Percentiles rank a stretch among this genome's conserved stretches.
Conservation (phyloP, 2,113 vertebrate species). For the Nymphicus hollandicus region DNA sequence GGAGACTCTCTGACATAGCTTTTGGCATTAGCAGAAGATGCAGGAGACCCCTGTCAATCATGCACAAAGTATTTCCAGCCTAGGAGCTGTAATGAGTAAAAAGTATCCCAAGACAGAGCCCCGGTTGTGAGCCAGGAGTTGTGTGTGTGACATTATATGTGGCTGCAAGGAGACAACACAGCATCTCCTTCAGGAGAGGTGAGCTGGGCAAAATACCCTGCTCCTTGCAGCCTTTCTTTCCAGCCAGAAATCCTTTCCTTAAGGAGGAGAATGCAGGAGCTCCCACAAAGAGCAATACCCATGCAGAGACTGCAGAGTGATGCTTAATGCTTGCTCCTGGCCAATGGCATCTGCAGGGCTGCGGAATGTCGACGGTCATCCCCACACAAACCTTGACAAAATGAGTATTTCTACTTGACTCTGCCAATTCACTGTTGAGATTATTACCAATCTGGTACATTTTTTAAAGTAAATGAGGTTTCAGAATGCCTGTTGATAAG, state of each 20-base stretch:
- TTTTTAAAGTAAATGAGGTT: background rate
- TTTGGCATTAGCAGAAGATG: background rate
- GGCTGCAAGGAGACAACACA: background rate
- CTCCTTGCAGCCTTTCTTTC: background rate
- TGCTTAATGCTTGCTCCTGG: background rate
- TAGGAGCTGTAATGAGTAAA: background rate
- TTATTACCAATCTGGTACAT: background rate
- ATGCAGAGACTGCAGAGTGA: fast-evolving
- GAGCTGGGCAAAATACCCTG: fast-evolving
- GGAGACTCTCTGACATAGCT: background rate
- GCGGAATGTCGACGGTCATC: fast-evolving
- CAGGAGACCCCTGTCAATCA: background rate
- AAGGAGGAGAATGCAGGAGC: background rate
- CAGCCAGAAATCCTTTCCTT: background rate
- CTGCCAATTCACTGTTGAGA: background rate
- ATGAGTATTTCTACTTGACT: background rate
- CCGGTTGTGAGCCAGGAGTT: fast-evolving
- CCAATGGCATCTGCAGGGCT: background rate
- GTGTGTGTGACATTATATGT: fast-evolving
- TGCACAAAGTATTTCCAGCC: fast-evolving
- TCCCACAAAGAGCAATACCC: background rate
- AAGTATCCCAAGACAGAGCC: background rate
- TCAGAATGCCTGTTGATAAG: constrained; percentile 13
- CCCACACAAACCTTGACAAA: background rate
- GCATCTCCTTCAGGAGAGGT: background rate